phyloP scores from a whole-genome alignment of 2,888 invertebrate species.

The Maniola hyperantus region DNA sequence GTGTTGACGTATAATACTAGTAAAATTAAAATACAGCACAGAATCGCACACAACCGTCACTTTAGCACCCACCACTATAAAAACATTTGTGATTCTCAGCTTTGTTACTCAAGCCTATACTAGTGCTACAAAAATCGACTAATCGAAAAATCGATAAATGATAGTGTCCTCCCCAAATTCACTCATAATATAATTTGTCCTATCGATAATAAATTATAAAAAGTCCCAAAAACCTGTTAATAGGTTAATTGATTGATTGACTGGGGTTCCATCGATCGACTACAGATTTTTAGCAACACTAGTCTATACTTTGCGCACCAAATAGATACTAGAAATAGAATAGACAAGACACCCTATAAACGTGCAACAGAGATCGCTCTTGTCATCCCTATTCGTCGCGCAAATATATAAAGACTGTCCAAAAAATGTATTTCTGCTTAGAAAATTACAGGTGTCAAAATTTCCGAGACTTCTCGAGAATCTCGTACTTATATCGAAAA shows the following conservation, averaged over 20 bases:
- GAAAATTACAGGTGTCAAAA: not conserved
- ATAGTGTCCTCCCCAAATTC: too few relatives aligned
- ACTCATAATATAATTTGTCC: too few relatives aligned
- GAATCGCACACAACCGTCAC: constrained; percentile 32
- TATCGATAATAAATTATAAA: too few relatives aligned
- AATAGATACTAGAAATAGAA: too few relatives aligned
- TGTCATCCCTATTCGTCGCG: not conserved
- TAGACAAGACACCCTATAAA: not conserved
- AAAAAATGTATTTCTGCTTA: not conserved
- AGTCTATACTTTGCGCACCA: not conserved
- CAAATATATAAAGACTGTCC: not conserved
- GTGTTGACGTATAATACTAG: not conserved
- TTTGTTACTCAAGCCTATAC: not conserved
- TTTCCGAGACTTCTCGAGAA: not conserved
- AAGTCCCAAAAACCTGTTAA: too few relatives aligned
- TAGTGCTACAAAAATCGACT: too few relatives aligned
- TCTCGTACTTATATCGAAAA: too few relatives aligned
- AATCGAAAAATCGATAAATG: too few relatives aligned
- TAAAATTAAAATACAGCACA: constrained; percentile 12
- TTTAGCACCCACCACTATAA: constrained; percentile 33
- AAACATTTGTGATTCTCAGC: constrained; percentile 8
- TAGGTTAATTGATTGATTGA: too few relatives aligned
- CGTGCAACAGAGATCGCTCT: not conserved
- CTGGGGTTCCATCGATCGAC: too few relatives aligned
- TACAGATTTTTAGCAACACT: too few relatives aligned